phyloP scores from a whole-genome alignment of 2,113 vertebrate genomes.

The Micronycteris hirsuta region DNA sequence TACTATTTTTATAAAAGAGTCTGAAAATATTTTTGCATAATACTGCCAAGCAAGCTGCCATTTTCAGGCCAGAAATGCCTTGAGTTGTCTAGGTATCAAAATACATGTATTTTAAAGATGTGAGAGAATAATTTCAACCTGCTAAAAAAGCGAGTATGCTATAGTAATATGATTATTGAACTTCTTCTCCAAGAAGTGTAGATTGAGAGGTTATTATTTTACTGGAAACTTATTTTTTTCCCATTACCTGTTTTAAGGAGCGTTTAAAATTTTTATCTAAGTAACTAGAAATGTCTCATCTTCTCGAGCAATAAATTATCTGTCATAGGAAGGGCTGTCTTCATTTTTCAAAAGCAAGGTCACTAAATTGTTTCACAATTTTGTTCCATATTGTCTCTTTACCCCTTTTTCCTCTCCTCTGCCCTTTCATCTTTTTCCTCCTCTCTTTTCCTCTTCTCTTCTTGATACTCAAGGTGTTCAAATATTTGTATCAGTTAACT shows the following conservation, averaged over 20 bases:
- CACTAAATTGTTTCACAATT: neutral
- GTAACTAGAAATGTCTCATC: neutral
- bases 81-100: neutral
- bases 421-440: neutral
- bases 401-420: no score
- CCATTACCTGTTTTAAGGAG: neutral
- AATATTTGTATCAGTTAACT: neutral
- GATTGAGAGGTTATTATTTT: neutral
- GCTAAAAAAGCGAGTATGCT: neutral
- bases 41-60: neutral
- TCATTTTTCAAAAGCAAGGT: neutral
- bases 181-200: neutral
- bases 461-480: neutral
- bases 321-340: neutral
- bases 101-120: neutral
- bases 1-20: neutral
- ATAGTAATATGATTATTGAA: neutral
- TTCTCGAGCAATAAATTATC: neutral
- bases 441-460: accelerated
- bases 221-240: neutral
- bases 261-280: neutral
- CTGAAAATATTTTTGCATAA: neutral
- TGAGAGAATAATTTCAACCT: neutral
- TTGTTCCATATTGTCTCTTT: neutral
- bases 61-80: neutral